phyloP scores from a whole-genome alignment of 2,888 invertebrate species.

The Hybos culiciformis region DNA sequence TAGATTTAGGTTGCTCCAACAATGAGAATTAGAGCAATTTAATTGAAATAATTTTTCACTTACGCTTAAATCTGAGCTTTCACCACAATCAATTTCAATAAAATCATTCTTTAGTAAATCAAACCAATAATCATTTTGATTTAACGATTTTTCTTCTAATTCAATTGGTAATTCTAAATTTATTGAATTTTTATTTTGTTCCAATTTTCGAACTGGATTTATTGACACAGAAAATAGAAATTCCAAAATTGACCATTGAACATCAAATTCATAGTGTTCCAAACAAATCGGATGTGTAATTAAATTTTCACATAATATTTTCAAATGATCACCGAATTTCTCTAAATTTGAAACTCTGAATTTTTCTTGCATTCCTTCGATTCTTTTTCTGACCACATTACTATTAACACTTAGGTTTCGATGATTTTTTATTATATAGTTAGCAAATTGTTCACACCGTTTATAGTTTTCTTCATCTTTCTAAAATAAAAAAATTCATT shows the following conservation, averaged over 20 bases:
- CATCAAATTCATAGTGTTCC: constrained; percentile 31
- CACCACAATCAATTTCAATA: too few species aligned
- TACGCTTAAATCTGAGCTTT: too few species aligned
- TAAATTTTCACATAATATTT: constrained; percentile 26
- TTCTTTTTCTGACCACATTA: constrained; percentile 34
- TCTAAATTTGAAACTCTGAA: constrained; percentile 37
- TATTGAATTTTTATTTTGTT: too few species aligned
- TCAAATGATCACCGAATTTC: constrained; percentile 34
- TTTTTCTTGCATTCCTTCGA: constrained; percentile 36
- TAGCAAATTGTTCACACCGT: constrained; percentile 31
- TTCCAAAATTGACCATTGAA: constrained; percentile 39
- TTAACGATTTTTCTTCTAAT: too few species aligned
- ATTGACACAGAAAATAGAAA: constrained; percentile 35
- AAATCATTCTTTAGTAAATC: too few species aligned
- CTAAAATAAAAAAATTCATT: constrained; percentile 17
- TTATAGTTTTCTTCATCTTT: constrained; percentile 32
- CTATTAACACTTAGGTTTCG: constrained; percentile 36
- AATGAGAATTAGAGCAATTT: too few species aligned
- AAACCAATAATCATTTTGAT: too few species aligned
- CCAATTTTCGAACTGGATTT: constrained; percentile 29
- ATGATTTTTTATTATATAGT: constrained; percentile 36
- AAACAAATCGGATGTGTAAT: constrained; percentile 23
- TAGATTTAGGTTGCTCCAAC: too few species aligned
- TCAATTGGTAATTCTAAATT: too few species aligned
- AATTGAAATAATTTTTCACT: too few species aligned